Evolutionary conservation across 2,113 vertebrate species (phyloP).

Genomic region (Casuarius casuarius): DNA sequence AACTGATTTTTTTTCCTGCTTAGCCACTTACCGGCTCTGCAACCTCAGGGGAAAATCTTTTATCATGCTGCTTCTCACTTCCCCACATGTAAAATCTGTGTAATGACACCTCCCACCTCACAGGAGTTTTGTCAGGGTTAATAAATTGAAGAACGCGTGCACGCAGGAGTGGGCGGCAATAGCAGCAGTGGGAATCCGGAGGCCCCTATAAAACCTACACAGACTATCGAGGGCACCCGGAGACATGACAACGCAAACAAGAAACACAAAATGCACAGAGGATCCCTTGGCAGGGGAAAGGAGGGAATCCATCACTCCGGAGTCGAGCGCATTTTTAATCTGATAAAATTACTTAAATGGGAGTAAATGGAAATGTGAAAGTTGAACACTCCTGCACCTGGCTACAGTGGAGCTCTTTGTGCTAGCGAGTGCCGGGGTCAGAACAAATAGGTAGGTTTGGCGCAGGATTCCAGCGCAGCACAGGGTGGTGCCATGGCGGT

Average conservation of each 20-base stretch:
- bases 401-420: background rate
- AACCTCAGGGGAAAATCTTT: background rate
- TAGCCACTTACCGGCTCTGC: background rate
- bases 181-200: background rate
- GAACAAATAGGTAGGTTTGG: background rate
- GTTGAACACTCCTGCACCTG: background rate
- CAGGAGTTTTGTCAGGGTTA: background rate
- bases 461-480: background rate
- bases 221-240: background rate
- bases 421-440: background rate
- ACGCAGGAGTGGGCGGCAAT: background rate
- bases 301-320: background rate
- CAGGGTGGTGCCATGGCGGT: rapidly evolving
- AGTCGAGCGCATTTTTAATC: background rate
- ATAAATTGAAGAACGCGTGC: too few relatives aligned
- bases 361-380: background rate
- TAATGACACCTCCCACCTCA: background rate
- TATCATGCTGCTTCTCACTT: background rate
- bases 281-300: background rate
- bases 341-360: background rate
- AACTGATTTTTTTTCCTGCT: background rate
- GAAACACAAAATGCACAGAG: background rate
- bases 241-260: background rate
- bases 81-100: background rate
- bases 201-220: background rate